Evolutionary conservation across 2,113 vertebrate species (phyloP), one percentile per base, ranked within the genome.

Genomic region (Pterocles gutturalis): DNA sequence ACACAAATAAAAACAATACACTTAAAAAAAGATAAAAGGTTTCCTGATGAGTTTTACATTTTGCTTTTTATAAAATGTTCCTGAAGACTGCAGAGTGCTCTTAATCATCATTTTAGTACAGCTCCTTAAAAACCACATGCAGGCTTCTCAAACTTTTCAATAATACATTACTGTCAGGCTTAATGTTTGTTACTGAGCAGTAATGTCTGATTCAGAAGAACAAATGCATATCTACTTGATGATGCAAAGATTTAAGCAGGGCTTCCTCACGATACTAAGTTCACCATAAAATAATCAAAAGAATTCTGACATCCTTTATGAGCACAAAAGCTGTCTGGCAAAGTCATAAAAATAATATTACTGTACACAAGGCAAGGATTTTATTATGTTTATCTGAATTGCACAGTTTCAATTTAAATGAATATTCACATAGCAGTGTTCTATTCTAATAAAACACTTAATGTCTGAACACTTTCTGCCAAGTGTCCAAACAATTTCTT

Each of bases 111-210:
- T 88, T 94, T 89, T 91, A 93, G 41, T 15, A n/a, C 26, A 90
- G 26, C 36, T 96, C 83, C 89, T 94, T 95, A 71, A 90, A 95
- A 91, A 80, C 64, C 87, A 53, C 81, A 90, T 93, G 84, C 41
- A 93, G 67, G 36, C 62, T 84, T 82, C 81, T 91, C 66, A 80
- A 51, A 93, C 66, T 95, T 95, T 92, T 94, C 58, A 94, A 64
- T 96, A 89, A 92, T 86, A 31, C 67, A 93, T 90, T 94, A 78
- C 51, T 81, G 17, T 83, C 75, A 90, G 38, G 33, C 71, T 92
- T 93, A 78, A 87, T 93, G 55, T 81, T 92, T 95, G 80, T 90
- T 92, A 73, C 60, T 79, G 69, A 92, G 82, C 67, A 81, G 26
- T 77, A 95, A 38, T 54, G 36, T 87, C 76, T 93, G 64, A 89